Base-by-base conservation (phyloP, 2,888 invertebrate genomes). In the Plagiodera versicolora region DNA sequence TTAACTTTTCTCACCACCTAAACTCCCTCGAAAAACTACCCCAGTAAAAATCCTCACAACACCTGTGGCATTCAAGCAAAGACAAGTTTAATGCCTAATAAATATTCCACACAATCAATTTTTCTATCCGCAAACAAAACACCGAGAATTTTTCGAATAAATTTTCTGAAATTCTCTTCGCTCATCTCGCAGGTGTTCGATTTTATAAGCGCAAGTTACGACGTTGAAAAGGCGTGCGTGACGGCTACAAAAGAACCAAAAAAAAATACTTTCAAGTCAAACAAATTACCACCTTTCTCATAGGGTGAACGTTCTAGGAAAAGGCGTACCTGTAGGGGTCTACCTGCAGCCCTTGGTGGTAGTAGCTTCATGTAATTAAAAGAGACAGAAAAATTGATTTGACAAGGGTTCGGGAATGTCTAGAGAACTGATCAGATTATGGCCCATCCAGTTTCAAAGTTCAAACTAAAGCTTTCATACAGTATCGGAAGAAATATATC, bases 191-290 rank as follows among this genome's bases (percentile, higher is more conserved):
- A 53, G 53, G 53, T 53, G 53, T 53, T 44, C 53, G 24, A 16
- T 53, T 52, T 53, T 53, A 53, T 53, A 24, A 24, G 24, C 53
- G 24, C 44, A 44, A 53, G 44, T 44, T 44, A 39, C 20, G 44
- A 24, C 24, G 44, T 19, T 45, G 17, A 45, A 52, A 45, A n/a
- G 30, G 14, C 39, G 14, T 35, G 28, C 58, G 52, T 58, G 52
- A 52, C 45, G 5, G 30, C 19, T 35, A 46, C 51, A 58, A 58
- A 58, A 46, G 58, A 57, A 58, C 18, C n/a, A 18, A 6, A 46
- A 58, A 51, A 51, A 39, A 53, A 44, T 35, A 53, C 44, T 45
- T 20, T 11, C 18, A 18, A 46, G 18, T 44, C 16, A 3, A 44
- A 24, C 39, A 44, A 53, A 53, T 44, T 39, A 53, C 53, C 44